Base-by-base conservation (phyloP, 1,140 invertebrate species). In the Neodiprion virginianus region DNA sequence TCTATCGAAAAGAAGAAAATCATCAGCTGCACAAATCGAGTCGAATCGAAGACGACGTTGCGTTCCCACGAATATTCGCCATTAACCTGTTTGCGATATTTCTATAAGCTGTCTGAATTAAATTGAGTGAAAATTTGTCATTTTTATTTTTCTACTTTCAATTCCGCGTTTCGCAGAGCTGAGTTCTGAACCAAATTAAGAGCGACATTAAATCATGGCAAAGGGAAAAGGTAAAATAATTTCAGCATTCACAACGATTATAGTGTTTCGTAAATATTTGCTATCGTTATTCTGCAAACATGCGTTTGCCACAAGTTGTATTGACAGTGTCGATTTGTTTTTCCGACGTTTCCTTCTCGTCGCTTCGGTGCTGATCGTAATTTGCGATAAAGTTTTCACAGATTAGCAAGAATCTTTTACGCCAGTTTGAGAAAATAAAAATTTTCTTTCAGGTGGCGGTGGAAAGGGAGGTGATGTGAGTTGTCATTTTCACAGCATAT, bases 121-220 rank as follows among this genome's bases (percentile, higher is more conserved):
- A 21, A 21, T 21, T 21, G 17, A 21, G 17, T 21, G 17, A 21
- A 21, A 21, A 21, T 21, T 21, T 21, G 17, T 21, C 17, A 21
- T 21, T 21, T 21, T 21, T 21, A 21, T 21, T 21, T 21, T 21
- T 21, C 1, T 21, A 21, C 17, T 21, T 21, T 21, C 17, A 21
- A 21, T 21, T 21, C 17, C 17, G 0, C 17, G 17, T 21, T 21
- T 21, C 17, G 17, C 17, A 21, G 17, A 21, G 0, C 17, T 21
- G 0, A 21, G 17, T 21, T 21, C 17, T 1, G 17, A 21, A 21
- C 17, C 17, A 21, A 21, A 21, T 21, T 21, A 21, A 21, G 17
- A 21, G 17, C 17, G 17, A 21, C 17, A 21, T 21, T 21, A 21
- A 21, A 76, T 90, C 88, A 79, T 80, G 77, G 79, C 69, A 61